Conservation (phyloP, 2,888 invertebrate species). For the Pterobdella sp. region DNA sequence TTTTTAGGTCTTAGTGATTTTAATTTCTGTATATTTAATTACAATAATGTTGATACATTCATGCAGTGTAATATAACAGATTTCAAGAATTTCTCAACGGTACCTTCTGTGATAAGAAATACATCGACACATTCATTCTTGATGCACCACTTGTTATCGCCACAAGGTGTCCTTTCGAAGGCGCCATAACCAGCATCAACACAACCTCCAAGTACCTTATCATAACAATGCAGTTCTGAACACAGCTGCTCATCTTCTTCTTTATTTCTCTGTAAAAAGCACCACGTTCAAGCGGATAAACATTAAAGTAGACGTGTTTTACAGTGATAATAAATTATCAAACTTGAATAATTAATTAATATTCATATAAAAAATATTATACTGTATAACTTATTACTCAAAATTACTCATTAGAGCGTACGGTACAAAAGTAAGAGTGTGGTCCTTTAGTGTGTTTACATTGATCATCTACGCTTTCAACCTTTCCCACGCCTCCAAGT, state of each 20-base stretch:
- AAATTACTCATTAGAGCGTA: neutral
- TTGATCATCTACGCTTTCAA: neutral
- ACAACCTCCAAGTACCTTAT: neutral
- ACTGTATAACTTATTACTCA: neutral
- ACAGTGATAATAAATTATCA: neutral
- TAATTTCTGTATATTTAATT: no score
- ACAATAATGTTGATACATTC: no score
- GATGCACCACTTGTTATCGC: slow-evolving; percentile 6
- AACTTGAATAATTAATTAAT: no score
- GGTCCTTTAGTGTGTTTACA: neutral
- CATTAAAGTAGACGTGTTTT: neutral
- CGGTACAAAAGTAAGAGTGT: neutral
- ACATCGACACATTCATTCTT: neutral
- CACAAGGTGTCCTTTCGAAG: neutral
- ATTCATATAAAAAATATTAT: no score
- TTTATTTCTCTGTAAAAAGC: neutral
- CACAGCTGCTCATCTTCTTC: neutral
- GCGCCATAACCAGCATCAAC: neutral
- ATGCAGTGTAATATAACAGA: neutral
- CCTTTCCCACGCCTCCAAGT: neutral
- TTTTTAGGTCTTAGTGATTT: no score
- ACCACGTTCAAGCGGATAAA: neutral
- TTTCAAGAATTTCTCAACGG: neutral
- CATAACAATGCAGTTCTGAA: neutral
- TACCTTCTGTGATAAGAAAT: neutral